These are phyloP conservation scores for Orussus abietinus DNA, from an alignment of 1,140 invertebrate species.

Conservation along the genomic window DNA sequence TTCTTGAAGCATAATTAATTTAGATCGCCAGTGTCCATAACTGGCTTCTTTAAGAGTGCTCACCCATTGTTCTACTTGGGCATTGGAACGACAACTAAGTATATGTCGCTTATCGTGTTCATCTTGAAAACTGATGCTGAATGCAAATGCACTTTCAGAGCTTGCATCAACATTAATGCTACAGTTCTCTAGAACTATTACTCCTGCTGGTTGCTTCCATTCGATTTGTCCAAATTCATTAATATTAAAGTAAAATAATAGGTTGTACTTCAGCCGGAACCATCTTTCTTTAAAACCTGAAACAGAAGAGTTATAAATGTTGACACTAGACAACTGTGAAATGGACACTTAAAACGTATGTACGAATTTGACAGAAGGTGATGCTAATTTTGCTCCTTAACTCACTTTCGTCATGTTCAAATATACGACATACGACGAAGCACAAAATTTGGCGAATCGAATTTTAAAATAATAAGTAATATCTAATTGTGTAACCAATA, in stretches of 20 bases:
- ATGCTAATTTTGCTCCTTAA: no score
- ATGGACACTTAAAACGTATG: no score
- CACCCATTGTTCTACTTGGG: slow-evolving; percentile 61
- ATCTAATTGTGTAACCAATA: no score
- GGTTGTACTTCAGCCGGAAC: slow-evolving; percentile 68
- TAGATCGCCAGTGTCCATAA: slow-evolving; percentile 60
- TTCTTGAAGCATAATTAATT: slow-evolving; percentile 57
- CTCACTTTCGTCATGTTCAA: no score
- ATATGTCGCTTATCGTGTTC: slow-evolving; percentile 65
- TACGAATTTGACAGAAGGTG: no score
- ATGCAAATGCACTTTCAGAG: slow-evolving; percentile 62
- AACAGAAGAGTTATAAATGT: no score
- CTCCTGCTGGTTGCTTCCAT: slow-evolving; percentile 60
- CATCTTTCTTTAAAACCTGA: slow-evolving; percentile 66
- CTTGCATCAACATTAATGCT: slow-evolving; percentile 60
- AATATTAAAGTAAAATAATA: slow-evolving; percentile 70
- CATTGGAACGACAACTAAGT: slow-evolving; percentile 61
- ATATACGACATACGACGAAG: no score
- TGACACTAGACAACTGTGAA: no score
- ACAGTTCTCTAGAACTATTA: slow-evolving; percentile 67
- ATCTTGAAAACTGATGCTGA: slow-evolving; percentile 64
- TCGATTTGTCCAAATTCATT: slow-evolving; percentile 66
- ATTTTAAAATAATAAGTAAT: no score
- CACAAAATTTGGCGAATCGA: no score
- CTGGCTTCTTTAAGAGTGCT: slow-evolving; percentile 57